Percentiles rank a stretch among this genome's conserved stretches.
Conservation (phyloP, 2,113 vertebrate genomes). For the Jacana jacana region DNA sequence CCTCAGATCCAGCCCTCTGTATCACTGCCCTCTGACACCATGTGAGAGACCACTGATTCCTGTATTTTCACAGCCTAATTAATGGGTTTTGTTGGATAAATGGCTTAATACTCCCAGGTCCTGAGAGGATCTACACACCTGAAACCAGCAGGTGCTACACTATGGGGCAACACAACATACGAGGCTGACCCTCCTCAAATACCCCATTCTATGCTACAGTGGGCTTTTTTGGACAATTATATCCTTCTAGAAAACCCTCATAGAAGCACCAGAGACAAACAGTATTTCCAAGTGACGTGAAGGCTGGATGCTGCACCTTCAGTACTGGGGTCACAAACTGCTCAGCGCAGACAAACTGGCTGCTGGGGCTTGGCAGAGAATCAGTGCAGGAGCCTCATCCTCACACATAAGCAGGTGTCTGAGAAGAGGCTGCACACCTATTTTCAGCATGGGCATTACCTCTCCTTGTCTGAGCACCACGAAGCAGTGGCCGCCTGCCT, state of each 20-base stretch:
- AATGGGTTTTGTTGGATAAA: neutral
- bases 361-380: neutral
- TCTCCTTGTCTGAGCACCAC: neutral
- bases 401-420: too few relatives aligned
- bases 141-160: neutral
- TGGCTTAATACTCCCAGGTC: neutral
- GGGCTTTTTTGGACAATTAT: neutral
- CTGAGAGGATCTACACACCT: fast-evolving
- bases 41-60: neutral
- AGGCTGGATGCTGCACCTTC: neutral
- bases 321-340: neutral
- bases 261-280: neutral
- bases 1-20: neutral
- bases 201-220: fast-evolving
- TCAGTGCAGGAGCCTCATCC: too few relatives aligned
- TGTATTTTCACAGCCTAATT: neutral
- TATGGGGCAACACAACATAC: neutral
- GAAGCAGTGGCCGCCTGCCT: fast-evolving
- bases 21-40: neutral
- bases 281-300: neutral
- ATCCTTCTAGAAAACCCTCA: neutral
- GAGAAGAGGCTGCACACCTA: neutral
- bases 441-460: neutral
- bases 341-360: neutral
- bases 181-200: neutral